Evolutionary conservation across 2,797 vertebrate genomes (phyloP), one percentile per base, ranked within the genome.

Genomic region (Coregonus suidteri): DNA sequence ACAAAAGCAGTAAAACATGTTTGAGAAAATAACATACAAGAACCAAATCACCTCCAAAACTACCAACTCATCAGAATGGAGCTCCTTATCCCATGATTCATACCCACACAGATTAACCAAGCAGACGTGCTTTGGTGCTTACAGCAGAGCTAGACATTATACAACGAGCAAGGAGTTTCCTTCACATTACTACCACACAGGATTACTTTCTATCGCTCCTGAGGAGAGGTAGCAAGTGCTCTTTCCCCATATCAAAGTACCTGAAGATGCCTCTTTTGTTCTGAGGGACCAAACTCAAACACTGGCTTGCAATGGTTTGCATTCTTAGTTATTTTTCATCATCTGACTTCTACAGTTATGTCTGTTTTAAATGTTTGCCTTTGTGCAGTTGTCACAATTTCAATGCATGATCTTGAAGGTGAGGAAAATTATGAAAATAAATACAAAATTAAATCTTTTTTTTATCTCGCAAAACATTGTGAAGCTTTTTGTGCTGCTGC

Each of bases 1-100:
- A 91, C 89, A 89, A 85, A 78, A 89, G 87, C 90, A 87, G 77
- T 85, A 88, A 84, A 90, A 90, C 82, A 75, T 75, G 37, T 31
- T 18, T 47, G 7, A 65, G 41, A 54, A 53, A 25, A 30, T 9
- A 62, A 66, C 37, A 80, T 74, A 47, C 79, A 80, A 87, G 75
- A 88, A 88, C 79, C 90, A 86, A 74, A 87, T 70, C 77, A 87
- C 65, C 77, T 82, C 82, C 80, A 78, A 65, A 14, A n/a, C 68
- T 86, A 83, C 85, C 71, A 52, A 77, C 79, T 86, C 79, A 52
- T 81, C 72, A 78, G 82, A 66, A 35, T 75, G 34, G 20, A 37
- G 9, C 66, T 18, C 34, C n/a, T 9, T 14, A 13, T 25, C 56
- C n/a, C 34, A 64, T 47, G 34, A 62, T 18, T 13, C 35, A 35